phyloP scores from a whole-genome alignment of 1,140 invertebrate species.

The Lasioglossum baleicum region DNA sequence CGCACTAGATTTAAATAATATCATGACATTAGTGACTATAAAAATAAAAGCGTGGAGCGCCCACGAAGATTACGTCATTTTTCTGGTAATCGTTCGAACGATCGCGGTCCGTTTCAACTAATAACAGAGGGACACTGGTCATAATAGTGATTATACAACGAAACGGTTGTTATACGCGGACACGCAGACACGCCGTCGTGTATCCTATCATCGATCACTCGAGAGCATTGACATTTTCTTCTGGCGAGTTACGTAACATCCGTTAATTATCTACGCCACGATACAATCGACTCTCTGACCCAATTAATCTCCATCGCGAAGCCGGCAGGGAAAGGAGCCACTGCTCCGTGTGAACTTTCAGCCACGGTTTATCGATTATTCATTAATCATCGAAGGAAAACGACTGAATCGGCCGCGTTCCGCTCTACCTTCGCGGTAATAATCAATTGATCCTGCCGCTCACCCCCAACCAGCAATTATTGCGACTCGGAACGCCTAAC shows the following conservation, averaged over 20 bases:
- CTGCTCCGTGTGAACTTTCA: conserved; percentile 38
- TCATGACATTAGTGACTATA: too few relatives aligned
- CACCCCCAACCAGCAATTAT: too few relatives aligned
- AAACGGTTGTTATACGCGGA: neutral
- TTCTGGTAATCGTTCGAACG: neutral
- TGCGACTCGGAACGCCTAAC: too few relatives aligned
- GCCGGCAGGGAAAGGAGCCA: conserved; percentile 46
- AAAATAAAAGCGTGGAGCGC: too few relatives aligned
- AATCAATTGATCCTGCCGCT: too few relatives aligned
- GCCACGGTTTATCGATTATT: conserved; percentile 28
- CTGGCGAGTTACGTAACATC: conserved; percentile 39
- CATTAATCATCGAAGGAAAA: conserved; percentile 3
- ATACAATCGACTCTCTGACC: conserved; percentile 38
- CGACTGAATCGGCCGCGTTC: too few relatives aligned
- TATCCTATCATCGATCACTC: neutral
- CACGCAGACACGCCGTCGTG: neutral
- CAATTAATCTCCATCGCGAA: conserved; percentile 48
- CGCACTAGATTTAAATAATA: too few relatives aligned
- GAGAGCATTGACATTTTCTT: conserved; percentile 51
- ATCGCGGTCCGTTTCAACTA: neutral
- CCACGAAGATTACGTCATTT: too few relatives aligned
- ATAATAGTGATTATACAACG: neutral
- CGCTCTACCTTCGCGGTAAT: too few relatives aligned
- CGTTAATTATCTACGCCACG: conserved; percentile 49
- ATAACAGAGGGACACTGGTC: neutral